Evolutionary conservation across 1,140 invertebrate genomes (phyloP), one percentile per base, ranked within the genome.

Genomic region (Drusus annulatus): DNA sequence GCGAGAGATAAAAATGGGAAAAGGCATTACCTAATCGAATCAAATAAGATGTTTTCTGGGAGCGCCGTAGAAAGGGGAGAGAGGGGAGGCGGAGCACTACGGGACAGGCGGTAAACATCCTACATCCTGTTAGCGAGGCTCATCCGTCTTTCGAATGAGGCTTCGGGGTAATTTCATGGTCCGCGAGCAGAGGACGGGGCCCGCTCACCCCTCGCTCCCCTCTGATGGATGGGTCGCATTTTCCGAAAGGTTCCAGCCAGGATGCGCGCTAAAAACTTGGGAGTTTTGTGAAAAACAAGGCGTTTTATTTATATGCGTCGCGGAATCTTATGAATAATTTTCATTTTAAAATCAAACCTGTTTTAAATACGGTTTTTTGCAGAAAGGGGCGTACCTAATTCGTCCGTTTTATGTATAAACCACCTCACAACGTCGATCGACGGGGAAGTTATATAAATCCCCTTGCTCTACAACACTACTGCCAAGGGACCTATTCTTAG

Each of bases 111-210:
- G 78, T 80, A 80, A 80, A 80, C 81, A 78, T 83, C 79, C 76
- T 76, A 25, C 68, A 54, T 80, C 81, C 81, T 80, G 81, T 83
- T 83, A 83, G 81, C 81, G 62, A 31, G 79, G 54, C 81, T 80
- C 81, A 83, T 83, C 81, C 81, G 81, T 83, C 81, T 83, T 83
- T 79, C 79, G 81, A 83, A 83, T 83, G 81, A 83, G 81, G 81
- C 81, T 83, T 83, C 79, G 76, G 81, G 81, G 81, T 83, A 83
- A 83, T 83, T 83, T 83, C 81, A 83, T 80, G 81, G 81, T 83
- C 81, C 81, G 76, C 79, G 73, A 73, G 63, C 65, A 52, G 60
- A 17, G 75, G 76, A 36, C 68, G 75, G 68, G 68, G 71, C 8
- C 25, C 19, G 45, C 23, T 17, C 63, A 21, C 45, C 71, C 68